Evolutionary conservation across 1,140 invertebrate species (phyloP), one percentile per base, ranked within the genome.

Genomic region (Physella acuta): DNA sequence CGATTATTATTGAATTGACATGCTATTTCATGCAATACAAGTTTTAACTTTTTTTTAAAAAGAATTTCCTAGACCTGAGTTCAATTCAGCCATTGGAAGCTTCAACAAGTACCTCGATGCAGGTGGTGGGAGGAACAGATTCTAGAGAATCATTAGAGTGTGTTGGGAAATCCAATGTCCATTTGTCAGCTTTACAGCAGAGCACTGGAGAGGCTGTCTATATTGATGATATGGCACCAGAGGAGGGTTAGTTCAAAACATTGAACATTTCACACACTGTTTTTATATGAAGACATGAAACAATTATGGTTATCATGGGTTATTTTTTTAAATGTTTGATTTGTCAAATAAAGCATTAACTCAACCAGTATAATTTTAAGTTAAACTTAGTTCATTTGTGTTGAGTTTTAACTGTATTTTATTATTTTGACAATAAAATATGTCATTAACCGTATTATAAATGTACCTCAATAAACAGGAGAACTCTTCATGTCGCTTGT

Each of bases 141-240:
- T 81, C 88, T n/a, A 85, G 86, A 58, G 89, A 91, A 79, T 24
- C 76, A 76, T 20, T 86, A 81, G 51, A 62, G 17, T 20, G n/a
- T n/a, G 61, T 70, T 91, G 95, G 94, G 1, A 87, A 90, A 70
- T 92, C 94, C 0, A 86, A 94, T 51, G 86, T 90, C 0, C 95
- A 98, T 79, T 77, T 87, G 0, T 93, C 93, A 28, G 94, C 92
- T 0, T 86, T 90, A 5, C 94, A 97, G 80, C 94, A 97, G 86
- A 91, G 91, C 0, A 91, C 92, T 1, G 95, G 95, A 11, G 94
- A 97, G 86, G 94, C 95, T 3, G 83, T 93, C 36, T 98, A 97
- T 79, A 90, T 91, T 73, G 94, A 96, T 83, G 95, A 98, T 79
- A 90, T 95, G 71, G 92, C 93, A 17, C 64, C 63, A 33, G 53